Evolutionary conservation across 2,113 vertebrate genomes (phyloP).

Genomic region (Lasiurus cinereus): DNA sequence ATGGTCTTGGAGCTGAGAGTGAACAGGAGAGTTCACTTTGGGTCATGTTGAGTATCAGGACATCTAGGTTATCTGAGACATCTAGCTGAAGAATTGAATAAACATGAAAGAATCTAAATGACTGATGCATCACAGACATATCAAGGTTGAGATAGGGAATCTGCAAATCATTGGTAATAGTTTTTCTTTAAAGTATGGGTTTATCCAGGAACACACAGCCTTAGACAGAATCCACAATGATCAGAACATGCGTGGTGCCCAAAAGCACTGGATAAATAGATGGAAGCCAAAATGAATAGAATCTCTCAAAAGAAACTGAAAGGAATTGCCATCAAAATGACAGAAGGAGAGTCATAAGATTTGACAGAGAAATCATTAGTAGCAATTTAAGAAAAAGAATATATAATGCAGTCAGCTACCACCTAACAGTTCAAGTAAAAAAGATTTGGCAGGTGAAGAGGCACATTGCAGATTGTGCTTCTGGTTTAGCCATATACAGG

Average conservation of each 20-base stretch:
- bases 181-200: not conserved
- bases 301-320: conserved; percentile 5
- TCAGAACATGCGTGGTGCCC: not conserved
- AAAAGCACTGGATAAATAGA: not conserved
- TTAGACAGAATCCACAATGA: not conserved
- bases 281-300: not conserved
- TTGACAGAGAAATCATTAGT: not conserved
- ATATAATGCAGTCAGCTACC: not conserved
- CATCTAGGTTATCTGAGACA: not conserved
- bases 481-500: not conserved
- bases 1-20: not conserved
- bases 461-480: not conserved
- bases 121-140: not conserved
- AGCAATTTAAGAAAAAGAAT: not conserved
- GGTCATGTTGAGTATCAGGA: not conserved
- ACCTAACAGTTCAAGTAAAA: not conserved
- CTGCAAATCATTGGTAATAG: not conserved
- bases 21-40: not conserved
- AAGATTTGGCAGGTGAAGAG: not conserved
- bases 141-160: not conserved
- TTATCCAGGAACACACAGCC: not conserved
- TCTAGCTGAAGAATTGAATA: not conserved
- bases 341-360: not conserved
- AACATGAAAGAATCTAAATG: not conserved
- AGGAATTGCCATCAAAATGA: not conserved